phyloP scores from a whole-genome alignment of 1,140 invertebrate species.

The Apis mellifera region Amel_HAv3.1 CM009945.2:637501-638000 shows the following conservation, averaged over 20 bases:
- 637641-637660: conserved; percentile 45
- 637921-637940: conserved; percentile 43
- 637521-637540: background rate
- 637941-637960: conserved; percentile 54
- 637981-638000: background rate
- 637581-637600: conserved; percentile 56
- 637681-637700: conserved; percentile 38
- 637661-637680: background rate
- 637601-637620: conserved; percentile 70
- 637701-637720: conserved; percentile 74
- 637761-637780: conserved; percentile 31
- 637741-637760: conserved; percentile 45
- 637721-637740: conserved; percentile 71
- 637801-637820: conserved; percentile 12
- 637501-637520: background rate
- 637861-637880: conserved; percentile 63
- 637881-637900: conserved; percentile 56
- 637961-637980: conserved; percentile 30
- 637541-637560: conserved; percentile 9
- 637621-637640: conserved; percentile 61
- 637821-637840: conserved; percentile 46
- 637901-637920: conserved; percentile 19
- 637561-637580: conserved; percentile 57
- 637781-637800: conserved; percentile 28
- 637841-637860: conserved; percentile 64